These are phyloP conservation scores for Hippolais icterina DNA, from an alignment of 2,113 vertebrate genomes.

Conservation along the genomic window DNA sequence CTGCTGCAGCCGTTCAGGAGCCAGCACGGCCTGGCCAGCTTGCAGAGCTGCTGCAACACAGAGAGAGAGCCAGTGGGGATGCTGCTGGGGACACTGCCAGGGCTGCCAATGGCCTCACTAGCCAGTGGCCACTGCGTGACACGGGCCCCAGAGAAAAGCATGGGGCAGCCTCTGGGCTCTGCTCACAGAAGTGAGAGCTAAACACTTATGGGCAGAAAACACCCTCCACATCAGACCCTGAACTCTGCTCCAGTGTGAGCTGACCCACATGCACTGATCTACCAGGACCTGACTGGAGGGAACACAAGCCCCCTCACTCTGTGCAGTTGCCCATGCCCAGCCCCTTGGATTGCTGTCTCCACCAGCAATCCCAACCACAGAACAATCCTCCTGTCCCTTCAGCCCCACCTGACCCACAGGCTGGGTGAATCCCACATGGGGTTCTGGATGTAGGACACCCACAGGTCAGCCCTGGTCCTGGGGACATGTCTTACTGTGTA, in stretches of 20 bases:
- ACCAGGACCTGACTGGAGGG: neutral
- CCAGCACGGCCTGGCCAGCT: constrained; percentile 81
- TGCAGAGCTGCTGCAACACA: constrained; percentile 79
- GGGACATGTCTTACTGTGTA: constrained; percentile 79
- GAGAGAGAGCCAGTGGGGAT: rapidly evolving
- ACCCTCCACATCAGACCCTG: rapidly evolving
- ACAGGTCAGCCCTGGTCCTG: rapidly evolving
- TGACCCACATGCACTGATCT: rapidly evolving
- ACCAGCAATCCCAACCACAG: neutral
- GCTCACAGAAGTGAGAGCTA: neutral
- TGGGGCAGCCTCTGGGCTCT: neutral
- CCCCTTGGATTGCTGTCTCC: neutral
- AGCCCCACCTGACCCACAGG: neutral
- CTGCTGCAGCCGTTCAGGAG: constrained; percentile 84
- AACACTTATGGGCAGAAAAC: neutral
- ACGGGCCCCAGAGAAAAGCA: neutral
- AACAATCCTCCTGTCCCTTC: neutral
- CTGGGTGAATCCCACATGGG: rapidly evolving
- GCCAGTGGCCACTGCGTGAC: neutral
- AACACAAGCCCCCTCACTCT: neutral
- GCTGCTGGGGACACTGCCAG: neutral
- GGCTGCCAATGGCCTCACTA: rapidly evolving
- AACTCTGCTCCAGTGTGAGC: neutral
- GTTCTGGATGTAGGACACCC: neutral
- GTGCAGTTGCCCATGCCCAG: rapidly evolving